These are phyloP conservation scores for Tridacna crocea DNA, from an alignment of 2,888 invertebrate species.

Conservation along the genomic window DNA sequence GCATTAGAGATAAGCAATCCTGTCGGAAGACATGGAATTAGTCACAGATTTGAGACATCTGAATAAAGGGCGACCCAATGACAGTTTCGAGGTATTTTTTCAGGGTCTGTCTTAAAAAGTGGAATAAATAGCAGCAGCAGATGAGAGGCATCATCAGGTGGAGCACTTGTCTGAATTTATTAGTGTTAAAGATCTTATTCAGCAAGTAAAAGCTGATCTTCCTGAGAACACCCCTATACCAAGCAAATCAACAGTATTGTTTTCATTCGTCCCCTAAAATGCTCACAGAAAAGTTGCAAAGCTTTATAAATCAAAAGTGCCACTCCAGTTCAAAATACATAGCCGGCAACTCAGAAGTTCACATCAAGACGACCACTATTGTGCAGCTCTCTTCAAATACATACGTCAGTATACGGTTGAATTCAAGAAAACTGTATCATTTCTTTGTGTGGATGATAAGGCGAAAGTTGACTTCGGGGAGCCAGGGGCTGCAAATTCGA, in stretches of 20 bases:
- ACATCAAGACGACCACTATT: conserved; percentile 40
- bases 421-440: conserved; percentile 14
- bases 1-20: conserved; percentile 34
- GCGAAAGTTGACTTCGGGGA: conserved; percentile 57
- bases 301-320: conserved; percentile 25
- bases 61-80: conserved; percentile 44
- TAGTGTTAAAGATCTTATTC: conserved; percentile 43
- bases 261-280: conserved; percentile 49
- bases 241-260: conserved; percentile 43
- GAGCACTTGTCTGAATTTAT: conserved; percentile 45
- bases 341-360: conserved; percentile 22
- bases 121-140: conserved; percentile 44
- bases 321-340: conserved; percentile 34
- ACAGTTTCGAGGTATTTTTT: conserved; percentile 42
- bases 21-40: conserved; percentile 37
- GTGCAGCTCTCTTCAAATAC: conserved; percentile 34
- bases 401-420: conserved; percentile 36
- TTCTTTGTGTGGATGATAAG: conserved; percentile 58
- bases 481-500: conserved; percentile 36
- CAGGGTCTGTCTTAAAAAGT: conserved; percentile 29
- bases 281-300: conserved; percentile 29
- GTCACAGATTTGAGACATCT: conserved; percentile 43
- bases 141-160: conserved; percentile 49
- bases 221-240: conserved; percentile 35
- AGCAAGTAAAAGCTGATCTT: conserved; percentile 10